A percentile compares a stretch with the other conserved stretches of the same genome.
phyloP scores from a whole-genome alignment of 2,113 vertebrate genomes.

The Apaloderma vittatum region DNA sequence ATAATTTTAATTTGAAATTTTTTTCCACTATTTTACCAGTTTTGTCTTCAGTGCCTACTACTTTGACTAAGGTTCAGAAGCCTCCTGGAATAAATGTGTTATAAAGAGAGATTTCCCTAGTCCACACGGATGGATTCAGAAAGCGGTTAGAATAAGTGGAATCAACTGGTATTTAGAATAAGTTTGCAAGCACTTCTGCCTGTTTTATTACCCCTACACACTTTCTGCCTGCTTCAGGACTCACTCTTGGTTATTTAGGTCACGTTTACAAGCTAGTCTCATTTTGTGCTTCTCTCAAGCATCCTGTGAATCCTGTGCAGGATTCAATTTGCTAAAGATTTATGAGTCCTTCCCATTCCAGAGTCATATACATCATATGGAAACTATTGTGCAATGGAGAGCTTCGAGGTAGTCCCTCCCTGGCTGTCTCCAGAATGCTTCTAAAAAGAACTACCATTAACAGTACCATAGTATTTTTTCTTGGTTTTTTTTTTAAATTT shows the following conservation, averaged over 20 bases:
- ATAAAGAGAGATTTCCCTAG: not conserved
- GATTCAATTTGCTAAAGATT: conserved; percentile 50
- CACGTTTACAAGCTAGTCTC: conserved; percentile 1
- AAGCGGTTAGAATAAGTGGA: not conserved
- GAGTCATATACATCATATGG: conserved; percentile 28
- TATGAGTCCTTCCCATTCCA: conserved; percentile 29
- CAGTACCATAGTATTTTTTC: not conserved
- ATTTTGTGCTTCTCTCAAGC: not conserved
- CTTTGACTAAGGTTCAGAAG: not conserved
- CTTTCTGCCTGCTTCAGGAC: not conserved
- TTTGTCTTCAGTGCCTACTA: not conserved
- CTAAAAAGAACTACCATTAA: not conserved
- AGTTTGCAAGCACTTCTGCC: not conserved
- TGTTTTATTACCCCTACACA: not conserved
- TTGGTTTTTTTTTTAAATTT: not conserved
- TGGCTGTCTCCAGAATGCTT: not conserved
- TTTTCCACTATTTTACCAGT: not conserved
- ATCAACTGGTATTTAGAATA: not conserved
- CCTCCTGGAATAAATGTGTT: not conserved
- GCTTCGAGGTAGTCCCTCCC: not conserved
- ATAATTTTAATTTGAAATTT: not conserved
- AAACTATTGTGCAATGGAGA: conserved; percentile 32
- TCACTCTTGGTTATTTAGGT: conserved; percentile 19
- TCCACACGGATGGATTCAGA: not conserved
- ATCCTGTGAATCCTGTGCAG: conserved; percentile 18